Base-by-base conservation (phyloP, 2,797 vertebrate genomes). In the Molossus molossus region DNA sequence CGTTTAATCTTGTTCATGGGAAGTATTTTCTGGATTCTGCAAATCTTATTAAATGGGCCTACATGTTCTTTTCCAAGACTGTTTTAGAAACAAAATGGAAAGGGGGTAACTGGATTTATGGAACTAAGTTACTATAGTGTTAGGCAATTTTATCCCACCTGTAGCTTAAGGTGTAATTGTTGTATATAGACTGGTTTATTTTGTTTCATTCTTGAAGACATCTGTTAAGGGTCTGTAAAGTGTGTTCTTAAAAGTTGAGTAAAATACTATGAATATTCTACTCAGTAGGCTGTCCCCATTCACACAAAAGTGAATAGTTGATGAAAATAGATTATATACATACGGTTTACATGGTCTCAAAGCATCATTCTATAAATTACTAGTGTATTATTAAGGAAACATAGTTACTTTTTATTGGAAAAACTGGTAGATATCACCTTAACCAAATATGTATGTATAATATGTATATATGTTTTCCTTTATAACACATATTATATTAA, bases 161-260 rank as follows among this genome's bases (percentile, higher is more conserved):
- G 29, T 69, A 9, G 27, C 37, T 91, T 85, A 93, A 64, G 33
- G 17, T 94, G 0, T 85, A 87, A 87, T 93, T 94, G 69, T 81
- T 73, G 10, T 58, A 48, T 87, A 20, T 48, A 37, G 73, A 10
- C 27, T 82, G 27, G 1, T 60, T 94, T 55, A 60, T 91, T 91
- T 94, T 72, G 25, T 60, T 18, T 53, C 37, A 53, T 53, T 89
- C 37, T 37, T 75, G 60, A 90, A 60, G 9, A 55, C 65, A 48
- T 89, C 76, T 84, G n/a, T 65, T 25, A 57, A 76, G 29, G 18
- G 4, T 86, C 57, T n/a, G 10, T 75, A 76, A 87, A 91, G 17
- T 86, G n/a, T 20, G 91, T 27, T 87, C 93, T 84, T 76, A 91
- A 65, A 80, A 90, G 27, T 69, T 53, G 15, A 90, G 14, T 79